phyloP scores from a whole-genome alignment of 2,113 vertebrate species.

The Saccopteryx bilineata region DNA sequence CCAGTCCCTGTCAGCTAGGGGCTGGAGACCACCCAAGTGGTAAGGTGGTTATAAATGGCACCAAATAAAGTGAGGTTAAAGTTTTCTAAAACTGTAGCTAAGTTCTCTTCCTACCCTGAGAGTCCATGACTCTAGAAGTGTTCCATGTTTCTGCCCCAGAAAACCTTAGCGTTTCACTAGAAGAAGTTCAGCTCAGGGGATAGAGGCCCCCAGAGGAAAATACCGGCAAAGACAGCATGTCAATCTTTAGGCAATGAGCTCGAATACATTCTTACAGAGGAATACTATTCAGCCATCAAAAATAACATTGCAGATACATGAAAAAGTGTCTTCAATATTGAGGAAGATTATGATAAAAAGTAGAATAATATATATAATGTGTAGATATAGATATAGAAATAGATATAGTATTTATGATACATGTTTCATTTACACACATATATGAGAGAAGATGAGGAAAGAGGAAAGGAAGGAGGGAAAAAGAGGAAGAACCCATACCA shows the following conservation, averaged over 20 bases:
- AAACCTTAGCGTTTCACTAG: not conserved
- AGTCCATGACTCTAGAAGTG: not conserved
- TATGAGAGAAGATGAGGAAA: not conserved
- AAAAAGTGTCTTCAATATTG: not conserved
- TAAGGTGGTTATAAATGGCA: not conserved
- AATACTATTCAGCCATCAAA: not conserved
- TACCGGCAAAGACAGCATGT: not conserved
- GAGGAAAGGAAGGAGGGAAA: not conserved
- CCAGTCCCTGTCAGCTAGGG: not conserved
- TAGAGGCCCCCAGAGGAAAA: not conserved
- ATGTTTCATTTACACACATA: not conserved
- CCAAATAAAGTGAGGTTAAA: not conserved
- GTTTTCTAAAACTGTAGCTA: not conserved
- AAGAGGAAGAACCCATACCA: not conserved
- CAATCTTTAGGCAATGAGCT: not conserved
- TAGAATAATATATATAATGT: not conserved
- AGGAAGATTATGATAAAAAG: not conserved
- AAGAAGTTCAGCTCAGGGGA: constrained; percentile 3
- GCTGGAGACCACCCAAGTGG: not conserved
- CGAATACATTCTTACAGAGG: not conserved
- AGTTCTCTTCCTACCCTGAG: not conserved
- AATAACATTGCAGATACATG: not conserved
- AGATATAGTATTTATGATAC: not conserved
- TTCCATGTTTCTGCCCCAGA: not conserved
- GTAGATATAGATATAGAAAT: too few relatives aligned